A percentile compares a stretch with the other conserved stretches of the same genome.
Evolutionary conservation across 2,797 vertebrate genomes (phyloP).

Genomic region (Myotis myotis): DNA sequence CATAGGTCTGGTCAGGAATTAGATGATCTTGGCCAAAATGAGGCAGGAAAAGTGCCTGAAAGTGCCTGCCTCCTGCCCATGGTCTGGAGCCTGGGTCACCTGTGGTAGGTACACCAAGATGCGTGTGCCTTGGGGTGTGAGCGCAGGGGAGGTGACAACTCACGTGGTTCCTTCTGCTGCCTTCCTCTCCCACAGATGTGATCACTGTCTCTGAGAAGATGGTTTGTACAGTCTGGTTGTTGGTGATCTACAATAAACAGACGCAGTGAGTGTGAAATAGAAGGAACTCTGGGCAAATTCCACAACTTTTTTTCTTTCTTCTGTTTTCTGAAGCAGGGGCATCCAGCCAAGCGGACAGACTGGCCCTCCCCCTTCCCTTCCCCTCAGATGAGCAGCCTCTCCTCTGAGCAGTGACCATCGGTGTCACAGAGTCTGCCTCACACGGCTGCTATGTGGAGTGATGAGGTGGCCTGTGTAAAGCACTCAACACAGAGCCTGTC

Average conservation of each 20-base stretch:
- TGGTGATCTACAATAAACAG: conserved; percentile 85
- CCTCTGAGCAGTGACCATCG: neutral
- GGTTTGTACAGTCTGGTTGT: conserved; percentile 88
- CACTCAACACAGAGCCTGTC: neutral
- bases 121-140: neutral
- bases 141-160: conserved; percentile 76
- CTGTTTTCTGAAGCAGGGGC: neutral
- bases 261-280: neutral
- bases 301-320: neutral
- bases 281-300: neutral
- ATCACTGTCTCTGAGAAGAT: conserved; percentile 84
- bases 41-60: neutral
- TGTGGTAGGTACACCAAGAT: neutral
- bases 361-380: neutral
- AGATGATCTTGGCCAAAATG: neutral
- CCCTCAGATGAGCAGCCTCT: neutral
- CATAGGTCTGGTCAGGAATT: rapidly evolving
- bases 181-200: conserved; percentile 83
- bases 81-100: neutral
- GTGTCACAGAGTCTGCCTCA: neutral
- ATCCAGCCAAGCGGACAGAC: neutral
- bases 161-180: conserved; percentile 87
- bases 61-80: neutral
- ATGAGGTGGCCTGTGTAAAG: neutral
- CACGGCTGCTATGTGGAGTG: rapidly evolving